phyloP scores from a whole-genome alignment of 2,113 vertebrate species.

The Argyrosomus japonicus region DNA sequence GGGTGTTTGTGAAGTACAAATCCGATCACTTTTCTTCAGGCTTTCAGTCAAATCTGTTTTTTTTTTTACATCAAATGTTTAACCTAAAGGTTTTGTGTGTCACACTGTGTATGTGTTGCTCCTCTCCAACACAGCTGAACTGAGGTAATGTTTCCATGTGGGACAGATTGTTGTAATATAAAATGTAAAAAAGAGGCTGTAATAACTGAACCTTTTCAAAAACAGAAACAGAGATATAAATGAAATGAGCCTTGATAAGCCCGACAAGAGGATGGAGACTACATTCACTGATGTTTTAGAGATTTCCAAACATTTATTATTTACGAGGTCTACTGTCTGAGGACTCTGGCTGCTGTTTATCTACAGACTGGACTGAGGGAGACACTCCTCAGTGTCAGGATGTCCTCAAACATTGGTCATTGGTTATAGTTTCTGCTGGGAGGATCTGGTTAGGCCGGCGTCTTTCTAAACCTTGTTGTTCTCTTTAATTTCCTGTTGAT shows the following conservation, averaged over 20 bases:
- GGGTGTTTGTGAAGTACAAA: neutral
- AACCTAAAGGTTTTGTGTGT: neutral
- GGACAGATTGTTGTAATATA: neutral
- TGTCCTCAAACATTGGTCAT: conserved; percentile 37
- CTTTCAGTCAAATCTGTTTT: neutral
- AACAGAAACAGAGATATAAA: neutral
- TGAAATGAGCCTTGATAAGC: conserved; percentile 13
- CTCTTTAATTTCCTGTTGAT: conserved; percentile 83
- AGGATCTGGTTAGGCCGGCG: conserved; percentile 25
- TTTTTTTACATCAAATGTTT: neutral
- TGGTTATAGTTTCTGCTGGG: conserved; percentile 39
- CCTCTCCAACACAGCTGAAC: neutral
- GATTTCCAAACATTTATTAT: conserved; percentile 45
- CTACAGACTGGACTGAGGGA: conserved; percentile 28
- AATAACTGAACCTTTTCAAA: neutral
- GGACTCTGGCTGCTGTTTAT: conserved; percentile 55
- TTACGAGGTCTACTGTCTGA: conserved; percentile 43
- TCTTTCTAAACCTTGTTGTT: conserved; percentile 72
- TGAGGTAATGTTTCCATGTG: neutral
- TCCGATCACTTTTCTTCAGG: neutral
- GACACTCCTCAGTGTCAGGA: conserved; percentile 38
- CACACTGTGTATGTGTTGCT: no score
- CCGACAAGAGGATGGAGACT: neutral
- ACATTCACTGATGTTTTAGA: neutral
- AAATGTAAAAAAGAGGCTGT: neutral